phyloP scores from a whole-genome alignment of 2,797 vertebrate genomes.

The Anableps anableps region DNA sequence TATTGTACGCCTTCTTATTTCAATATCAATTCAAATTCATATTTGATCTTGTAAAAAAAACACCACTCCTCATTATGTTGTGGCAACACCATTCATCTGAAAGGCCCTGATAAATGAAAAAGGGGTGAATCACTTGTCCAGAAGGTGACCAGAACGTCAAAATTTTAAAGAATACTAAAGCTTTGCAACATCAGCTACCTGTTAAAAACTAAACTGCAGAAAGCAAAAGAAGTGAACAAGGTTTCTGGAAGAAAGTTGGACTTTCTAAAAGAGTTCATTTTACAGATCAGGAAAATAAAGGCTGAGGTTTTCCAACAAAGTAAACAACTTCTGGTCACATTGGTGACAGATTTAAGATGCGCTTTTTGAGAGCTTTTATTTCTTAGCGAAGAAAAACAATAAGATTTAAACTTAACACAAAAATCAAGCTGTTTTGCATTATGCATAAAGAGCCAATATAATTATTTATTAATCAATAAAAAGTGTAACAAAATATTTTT shows the following conservation, averaged over 20 bases:
- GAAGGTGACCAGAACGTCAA: neutral
- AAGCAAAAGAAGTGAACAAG: neutral
- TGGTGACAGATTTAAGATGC: neutral
- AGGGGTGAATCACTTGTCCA: neutral
- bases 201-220: neutral
- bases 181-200: neutral
- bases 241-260: neutral
- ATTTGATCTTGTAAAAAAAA: neutral
- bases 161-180: neutral
- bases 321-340: neutral
- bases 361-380: neutral
- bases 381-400: neutral
- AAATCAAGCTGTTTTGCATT: neutral
- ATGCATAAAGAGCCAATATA: neutral
- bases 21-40: neutral
- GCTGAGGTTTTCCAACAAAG: neutral
- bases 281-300: neutral
- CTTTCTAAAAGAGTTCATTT: neutral
- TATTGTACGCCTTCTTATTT: neutral
- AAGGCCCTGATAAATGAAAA: neutral
- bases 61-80: neutral
- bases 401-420: neutral
- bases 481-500: neutral
- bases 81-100: neutral
- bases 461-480: neutral